Conservation (phyloP, 2,113 vertebrate genomes). For the Mus spicilegus region DNA sequence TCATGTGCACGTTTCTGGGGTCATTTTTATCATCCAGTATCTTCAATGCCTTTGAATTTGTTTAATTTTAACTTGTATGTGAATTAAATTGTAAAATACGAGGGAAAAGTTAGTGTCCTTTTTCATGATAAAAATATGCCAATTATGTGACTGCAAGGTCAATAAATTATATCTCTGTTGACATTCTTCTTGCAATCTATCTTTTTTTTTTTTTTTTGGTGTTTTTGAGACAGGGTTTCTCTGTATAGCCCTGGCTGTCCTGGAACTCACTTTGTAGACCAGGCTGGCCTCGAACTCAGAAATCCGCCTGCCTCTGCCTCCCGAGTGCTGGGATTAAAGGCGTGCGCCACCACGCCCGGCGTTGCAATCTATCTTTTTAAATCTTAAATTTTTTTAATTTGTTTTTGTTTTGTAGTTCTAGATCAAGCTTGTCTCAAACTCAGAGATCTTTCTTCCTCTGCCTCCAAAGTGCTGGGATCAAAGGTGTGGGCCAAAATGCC, state of each 20-base stretch:
- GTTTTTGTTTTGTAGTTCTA: not conserved
- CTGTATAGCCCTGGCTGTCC: no score
- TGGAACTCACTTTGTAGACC: no score
- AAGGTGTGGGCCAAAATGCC: not conserved
- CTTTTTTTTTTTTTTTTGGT: no score
- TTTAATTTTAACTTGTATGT: slow-evolving; percentile 43
- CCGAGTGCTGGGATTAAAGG: no score
- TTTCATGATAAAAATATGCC: slow-evolving; percentile 14
- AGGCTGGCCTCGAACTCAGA: no score
- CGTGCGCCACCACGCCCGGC: no score
- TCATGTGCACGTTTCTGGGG: not conserved
- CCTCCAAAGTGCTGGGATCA: not conserved
- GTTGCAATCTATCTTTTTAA: not conserved
- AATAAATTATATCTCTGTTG: slow-evolving; percentile 44
- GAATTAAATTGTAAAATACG: slow-evolving; percentile 25
- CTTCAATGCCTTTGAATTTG: slow-evolving; percentile 59
- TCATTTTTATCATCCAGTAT: slow-evolving; percentile 3
- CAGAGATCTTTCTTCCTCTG: not conserved
- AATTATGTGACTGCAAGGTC: not conserved
- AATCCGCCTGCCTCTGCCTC: no score
- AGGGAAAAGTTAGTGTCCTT: slow-evolving; percentile 15
- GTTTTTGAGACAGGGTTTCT: no score
- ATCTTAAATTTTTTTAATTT: not conserved
- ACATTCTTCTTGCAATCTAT: not conserved
- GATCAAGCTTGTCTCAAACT: not conserved